These are phyloP conservation scores for Ctenoplectra terminalis DNA, from an alignment of 1,140 invertebrate genomes.

Conservation along the genomic window DNA sequence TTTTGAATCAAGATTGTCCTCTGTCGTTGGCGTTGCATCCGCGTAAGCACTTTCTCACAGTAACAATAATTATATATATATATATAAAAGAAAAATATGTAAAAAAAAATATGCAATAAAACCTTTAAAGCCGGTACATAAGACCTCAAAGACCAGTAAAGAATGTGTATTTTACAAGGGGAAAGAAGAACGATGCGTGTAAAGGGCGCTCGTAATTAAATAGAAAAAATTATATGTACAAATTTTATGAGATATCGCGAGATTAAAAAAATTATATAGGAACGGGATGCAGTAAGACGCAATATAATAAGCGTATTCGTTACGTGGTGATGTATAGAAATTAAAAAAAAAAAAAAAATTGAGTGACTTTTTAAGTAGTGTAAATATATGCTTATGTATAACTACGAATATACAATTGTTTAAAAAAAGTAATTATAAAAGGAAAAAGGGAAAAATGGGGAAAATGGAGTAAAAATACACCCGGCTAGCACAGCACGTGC, in stretches of 20 bases:
- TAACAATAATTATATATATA: slow-evolving; percentile 18
- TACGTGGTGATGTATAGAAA: slow-evolving; percentile 33
- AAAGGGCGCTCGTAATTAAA: slow-evolving; percentile 65
- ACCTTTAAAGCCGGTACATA: neutral
- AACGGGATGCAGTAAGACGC: slow-evolving; percentile 37
- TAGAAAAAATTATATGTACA: slow-evolving; percentile 53
- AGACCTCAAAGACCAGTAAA: neutral
- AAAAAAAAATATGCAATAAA: neutral
- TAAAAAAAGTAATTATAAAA: slow-evolving; percentile 40
- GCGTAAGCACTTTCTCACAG: slow-evolving; percentile 20
- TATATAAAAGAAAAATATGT: slow-evolving; percentile 23
- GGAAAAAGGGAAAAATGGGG: slow-evolving; percentile 47
- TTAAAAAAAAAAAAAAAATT: slow-evolving; percentile 27
- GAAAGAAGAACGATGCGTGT: slow-evolving; percentile 55
- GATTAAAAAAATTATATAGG: slow-evolving; percentile 33
- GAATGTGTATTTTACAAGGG: neutral
- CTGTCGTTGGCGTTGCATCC: slow-evolving; percentile 31
- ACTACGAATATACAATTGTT: slow-evolving; percentile 16
- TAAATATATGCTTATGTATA: slow-evolving; percentile 30
- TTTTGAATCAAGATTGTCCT: slow-evolving; percentile 28
- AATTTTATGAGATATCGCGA: slow-evolving; percentile 26
- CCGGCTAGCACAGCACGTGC: slow-evolving; percentile 76
- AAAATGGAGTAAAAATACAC: slow-evolving; percentile 61
- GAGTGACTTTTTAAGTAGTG: slow-evolving; percentile 16
- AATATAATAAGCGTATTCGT: slow-evolving; percentile 66